A percentile compares a stretch with the other conserved stretches of the same genome.
Evolutionary conservation across 2,888 invertebrate genomes (phyloP).

Genomic region (Sympetrum striolatum): DNA sequence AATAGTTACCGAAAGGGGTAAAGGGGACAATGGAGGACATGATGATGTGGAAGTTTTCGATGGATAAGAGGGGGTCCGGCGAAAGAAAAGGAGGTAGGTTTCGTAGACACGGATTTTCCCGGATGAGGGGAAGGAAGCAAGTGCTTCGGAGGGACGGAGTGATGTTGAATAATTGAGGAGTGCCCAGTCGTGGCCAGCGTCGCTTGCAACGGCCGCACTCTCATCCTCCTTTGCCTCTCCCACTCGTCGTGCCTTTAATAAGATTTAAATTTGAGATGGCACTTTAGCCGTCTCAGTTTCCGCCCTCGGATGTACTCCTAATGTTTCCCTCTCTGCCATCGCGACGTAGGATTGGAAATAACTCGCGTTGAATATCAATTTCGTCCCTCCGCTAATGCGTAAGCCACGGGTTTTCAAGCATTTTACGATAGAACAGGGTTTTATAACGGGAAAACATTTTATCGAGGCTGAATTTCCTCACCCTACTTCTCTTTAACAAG

Average conservation of each 20-base stretch:
- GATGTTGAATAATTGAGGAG: conserved; percentile 35
- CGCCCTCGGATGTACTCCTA: no score
- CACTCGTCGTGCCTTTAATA: no score
- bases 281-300: no score
- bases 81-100: background rate
- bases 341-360: no score
- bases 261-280: no score
- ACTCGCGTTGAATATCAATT: background rate
- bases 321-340: no score
- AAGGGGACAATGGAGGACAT: background rate
- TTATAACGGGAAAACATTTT: no score
- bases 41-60: background rate
- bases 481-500: no score
- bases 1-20: background rate
- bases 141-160: background rate
- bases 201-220: conserved; percentile 5
- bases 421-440: no score
- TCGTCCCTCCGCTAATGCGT: no score
- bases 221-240: background rate
- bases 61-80: background rate
- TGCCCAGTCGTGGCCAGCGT: conserved; percentile 28
- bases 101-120: background rate
- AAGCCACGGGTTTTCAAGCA: no score
- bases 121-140: background rate
- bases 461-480: no score